Base-by-base conservation (phyloP, 2,888 invertebrate species). In the Erpobdella octoculata region DNA sequence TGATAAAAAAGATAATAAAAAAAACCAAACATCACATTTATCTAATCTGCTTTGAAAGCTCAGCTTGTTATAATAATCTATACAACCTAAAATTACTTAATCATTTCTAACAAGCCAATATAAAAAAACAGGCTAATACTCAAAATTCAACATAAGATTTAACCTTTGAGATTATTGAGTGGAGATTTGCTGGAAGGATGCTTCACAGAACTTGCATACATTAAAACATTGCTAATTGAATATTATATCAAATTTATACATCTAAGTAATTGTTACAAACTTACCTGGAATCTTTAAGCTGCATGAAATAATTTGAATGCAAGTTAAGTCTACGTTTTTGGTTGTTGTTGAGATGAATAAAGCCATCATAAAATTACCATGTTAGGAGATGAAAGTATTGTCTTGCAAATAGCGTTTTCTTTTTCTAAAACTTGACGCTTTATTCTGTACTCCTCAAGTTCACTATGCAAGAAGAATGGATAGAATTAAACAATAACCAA, bases 331-430 rank as follows among this genome's bases (percentile, higher is more conserved):
- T n/a, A n/a, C n/a, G n/a, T n/a, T n/a, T n/a, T n/a, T n/a, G n/a
- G n/a, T n/a, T n/a, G n/a, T n/a, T n/a, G n/a, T n/a, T n/a, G n/a
- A n/a, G n/a, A n/a, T n/a, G n/a, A n/a, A n/a, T n/a, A n/a, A n/a
- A n/a, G n/a, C 18, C n/a, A 53, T 53, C 21, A 25, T n/a, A 15
- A 53, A 65, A 21, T 35, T 33, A 65, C 65, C 65, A 65, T 25
- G 25, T 37, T 36, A n/a, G 67, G 46, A 1, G 67, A 67, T 9
- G 67, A 33, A 18, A 38, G 33, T 33, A 67, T 21, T 41, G 38
- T 67, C 67, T 41, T 67, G 31, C 46, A 67, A 28, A 46, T 46
- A 9, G 25, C 46, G 18, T 38, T 28, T 46, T 67, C 67, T 2
- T 37, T 41, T 36, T 37, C 31, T 12, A 37, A 28, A 28, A 41